Evolutionary conservation across 1,140 invertebrate genomes (phyloP).

Genomic region (Heliconius melpomene): DNA sequence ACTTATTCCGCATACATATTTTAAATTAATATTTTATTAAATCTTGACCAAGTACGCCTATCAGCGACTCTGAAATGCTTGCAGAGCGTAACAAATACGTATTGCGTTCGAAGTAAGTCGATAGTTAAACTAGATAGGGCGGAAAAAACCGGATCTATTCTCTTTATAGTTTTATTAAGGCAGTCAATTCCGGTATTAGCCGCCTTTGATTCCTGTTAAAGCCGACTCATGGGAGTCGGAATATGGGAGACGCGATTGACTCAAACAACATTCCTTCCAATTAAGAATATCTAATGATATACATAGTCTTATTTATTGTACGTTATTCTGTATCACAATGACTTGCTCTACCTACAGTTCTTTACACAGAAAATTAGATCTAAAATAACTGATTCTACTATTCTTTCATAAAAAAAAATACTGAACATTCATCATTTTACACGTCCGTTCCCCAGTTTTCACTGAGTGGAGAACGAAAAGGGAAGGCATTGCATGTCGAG

Average conservation of each 20-base stretch:
- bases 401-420: too few species aligned
- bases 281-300: conserved; percentile 52
- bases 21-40: background rate
- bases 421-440: too few species aligned
- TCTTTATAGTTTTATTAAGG: conserved; percentile 54
- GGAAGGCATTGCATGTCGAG: too few species aligned
- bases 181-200: conserved; percentile 56
- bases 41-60: background rate
- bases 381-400: background rate
- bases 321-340: background rate
- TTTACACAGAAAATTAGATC: background rate
- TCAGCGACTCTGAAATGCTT: background rate
- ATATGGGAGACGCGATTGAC: conserved; percentile 41
- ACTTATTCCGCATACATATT: too few species aligned
- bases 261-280: conserved; percentile 62
- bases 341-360: background rate
- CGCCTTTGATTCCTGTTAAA: conserved; percentile 41
- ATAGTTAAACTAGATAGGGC: conserved; percentile 42
- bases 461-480: too few species aligned
- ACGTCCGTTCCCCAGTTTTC: too few species aligned
- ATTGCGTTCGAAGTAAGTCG: conserved; percentile 26
- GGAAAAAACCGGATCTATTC: conserved; percentile 63
- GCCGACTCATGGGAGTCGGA: conserved; percentile 34
- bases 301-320: background rate
- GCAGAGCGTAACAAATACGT: conserved; percentile 16